Conservation (phyloP, 2,113 vertebrate genomes). For the Melanerpes formicivorus region DNA sequence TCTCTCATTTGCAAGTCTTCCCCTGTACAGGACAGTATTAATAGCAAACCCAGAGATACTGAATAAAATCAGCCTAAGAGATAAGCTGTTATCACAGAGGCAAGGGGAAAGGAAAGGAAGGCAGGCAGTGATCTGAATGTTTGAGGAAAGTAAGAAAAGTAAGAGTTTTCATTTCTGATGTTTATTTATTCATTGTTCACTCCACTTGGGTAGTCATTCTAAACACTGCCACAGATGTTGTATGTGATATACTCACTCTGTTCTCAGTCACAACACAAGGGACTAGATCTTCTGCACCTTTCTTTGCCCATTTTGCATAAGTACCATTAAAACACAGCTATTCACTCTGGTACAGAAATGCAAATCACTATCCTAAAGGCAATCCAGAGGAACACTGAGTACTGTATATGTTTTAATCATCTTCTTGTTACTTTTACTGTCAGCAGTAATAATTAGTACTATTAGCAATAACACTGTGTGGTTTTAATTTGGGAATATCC, state of each 20-base stretch:
- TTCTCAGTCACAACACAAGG: neutral
- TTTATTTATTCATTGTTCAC: neutral
- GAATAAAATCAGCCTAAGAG: neutral
- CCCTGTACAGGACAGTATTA: neutral
- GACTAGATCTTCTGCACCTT: neutral
- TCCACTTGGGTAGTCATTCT: neutral
- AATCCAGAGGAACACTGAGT: neutral
- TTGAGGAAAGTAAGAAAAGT: neutral
- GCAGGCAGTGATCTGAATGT: accelerated
- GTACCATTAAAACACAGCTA: neutral
- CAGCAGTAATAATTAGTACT: neutral
- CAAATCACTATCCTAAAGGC: neutral
- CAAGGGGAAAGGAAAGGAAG: neutral
- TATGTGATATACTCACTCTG: neutral
- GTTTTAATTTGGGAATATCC: neutral
- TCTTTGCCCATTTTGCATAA: neutral
- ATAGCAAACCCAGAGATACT: neutral
- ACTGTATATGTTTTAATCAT: neutral
- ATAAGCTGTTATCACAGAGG: neutral
- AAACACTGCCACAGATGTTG: neutral
- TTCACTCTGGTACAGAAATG: neutral
- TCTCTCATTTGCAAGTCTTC: neutral
- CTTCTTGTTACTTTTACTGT: neutral
- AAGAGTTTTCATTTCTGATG: neutral
- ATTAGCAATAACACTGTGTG: neutral